Percentiles rank a stretch among this genome's conserved stretches.
Evolutionary conservation across 2,888 invertebrate species (phyloP).

Genomic region (Tetropium fuscum): DNA sequence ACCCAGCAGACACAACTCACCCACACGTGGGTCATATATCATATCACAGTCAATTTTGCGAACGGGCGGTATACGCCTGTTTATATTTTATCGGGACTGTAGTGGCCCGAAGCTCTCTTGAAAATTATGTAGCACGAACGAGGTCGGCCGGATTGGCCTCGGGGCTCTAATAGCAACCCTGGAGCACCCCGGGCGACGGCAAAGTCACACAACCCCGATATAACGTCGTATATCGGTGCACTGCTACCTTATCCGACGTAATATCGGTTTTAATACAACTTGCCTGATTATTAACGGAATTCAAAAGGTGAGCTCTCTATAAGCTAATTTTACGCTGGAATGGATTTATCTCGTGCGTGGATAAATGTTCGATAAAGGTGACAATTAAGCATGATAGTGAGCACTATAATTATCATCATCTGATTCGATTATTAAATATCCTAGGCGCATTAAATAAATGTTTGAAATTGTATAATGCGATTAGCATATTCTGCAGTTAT

Average conservation of each 20-base stretch:
- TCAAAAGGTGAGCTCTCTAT: slow-evolving; percentile 3
- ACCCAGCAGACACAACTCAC: slow-evolving; percentile 30
- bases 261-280: slow-evolving; percentile 16
- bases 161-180: slow-evolving; percentile 53
- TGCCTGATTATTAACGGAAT: slow-evolving; percentile 3
- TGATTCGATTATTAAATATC: too few relatives aligned
- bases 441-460: too few relatives aligned
- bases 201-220: slow-evolving; percentile 40
- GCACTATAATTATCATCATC: too few relatives aligned
- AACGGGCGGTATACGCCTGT: slow-evolving; percentile 46
- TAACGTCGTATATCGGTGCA: slow-evolving; percentile 10
- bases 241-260: slow-evolving; percentile 15
- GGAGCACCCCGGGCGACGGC: slow-evolving; percentile 48
- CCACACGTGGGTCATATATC: slow-evolving; percentile 51
- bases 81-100: slow-evolving; percentile 57
- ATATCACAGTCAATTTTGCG: slow-evolving; percentile 50
- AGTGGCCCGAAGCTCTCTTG: slow-evolving; percentile 51
- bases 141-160: slow-evolving; percentile 56
- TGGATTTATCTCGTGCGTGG: too few relatives aligned
- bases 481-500: too few relatives aligned
- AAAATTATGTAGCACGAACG: slow-evolving; percentile 59
- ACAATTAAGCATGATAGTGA: too few relatives aligned
- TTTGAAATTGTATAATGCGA: too few relatives aligned
- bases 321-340: slow-evolving; percentile 2
- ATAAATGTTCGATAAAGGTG: too few relatives aligned